Evolutionary conservation across 2,888 invertebrate genomes (phyloP), one percentile per base, ranked within the genome.

Genomic region (Mimas tiliae): DNA sequence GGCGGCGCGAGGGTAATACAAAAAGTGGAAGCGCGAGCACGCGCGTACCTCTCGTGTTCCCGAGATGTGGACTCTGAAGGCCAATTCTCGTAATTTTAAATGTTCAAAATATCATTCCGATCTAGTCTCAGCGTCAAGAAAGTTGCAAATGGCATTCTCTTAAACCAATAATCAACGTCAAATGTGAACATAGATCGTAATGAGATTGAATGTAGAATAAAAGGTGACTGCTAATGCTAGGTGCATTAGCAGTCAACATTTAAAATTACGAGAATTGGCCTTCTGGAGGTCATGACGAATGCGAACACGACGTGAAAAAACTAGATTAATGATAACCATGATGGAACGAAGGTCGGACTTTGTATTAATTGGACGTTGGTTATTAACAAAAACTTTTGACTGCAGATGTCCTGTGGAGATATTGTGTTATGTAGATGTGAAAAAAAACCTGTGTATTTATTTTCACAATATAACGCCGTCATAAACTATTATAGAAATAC

Each of bases 1-100:
- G 84, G 83, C 84, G 85, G 83, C 78, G 74, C 73, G 76, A 74
- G 76, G 70, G 71, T 72, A 65, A 65, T 72, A 79, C 85, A 88
- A 89, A 88, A 89, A 89, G 83, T 82, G 65, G 78, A 79, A 80
- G 81, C 78, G 74, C 78, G 81, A 82, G 86, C 90, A 87, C 90
- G 89, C 86, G 89, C 85, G 38, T 38, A 84, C 69, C 69, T 75
- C 78, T 34, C 27, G 72, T 71, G 76, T 80, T 19, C 50, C 19
- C 19, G 50, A 16, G 50, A 50, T n/a, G 77, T 77, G 77, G 67
- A 74, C 76, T 82, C 86, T 82, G 72, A 76, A 80, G 79, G 79
- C 78, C 82, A 77, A n/a, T n/a, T n/a, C n/a, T n/a, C n/a, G n/a
- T n/a, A n/a, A n/a, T n/a, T n/a, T n/a, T n/a, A n/a, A n/a, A n/a